Evolutionary conservation across 2,888 invertebrate genomes (phyloP).

Genomic region (Troilus luridus): DNA sequence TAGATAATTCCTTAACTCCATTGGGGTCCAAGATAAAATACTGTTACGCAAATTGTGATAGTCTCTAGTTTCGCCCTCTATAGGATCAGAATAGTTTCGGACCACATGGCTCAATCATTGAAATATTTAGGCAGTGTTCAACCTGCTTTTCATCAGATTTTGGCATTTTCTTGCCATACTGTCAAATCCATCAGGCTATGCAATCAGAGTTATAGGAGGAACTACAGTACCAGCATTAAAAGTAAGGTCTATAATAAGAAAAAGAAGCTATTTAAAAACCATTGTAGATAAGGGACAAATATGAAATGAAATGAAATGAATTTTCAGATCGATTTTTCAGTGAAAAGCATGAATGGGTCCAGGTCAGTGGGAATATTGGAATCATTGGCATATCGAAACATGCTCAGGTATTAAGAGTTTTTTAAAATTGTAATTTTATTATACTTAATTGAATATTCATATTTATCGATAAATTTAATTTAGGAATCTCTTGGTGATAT

Average conservation of each 20-base stretch:
- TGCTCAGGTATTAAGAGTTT: slow-evolving; percentile 77
- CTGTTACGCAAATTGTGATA: slow-evolving; percentile 58
- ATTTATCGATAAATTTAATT: slow-evolving; percentile 63
- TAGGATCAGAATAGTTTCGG: slow-evolving; percentile 31
- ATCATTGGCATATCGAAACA: slow-evolving; percentile 95
- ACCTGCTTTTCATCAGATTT: slow-evolving; percentile 51
- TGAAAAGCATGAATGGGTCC: slow-evolving; percentile 96
- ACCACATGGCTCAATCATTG: slow-evolving; percentile 45
- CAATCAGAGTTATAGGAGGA: slow-evolving; percentile 48
- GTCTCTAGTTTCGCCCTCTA: neutral
- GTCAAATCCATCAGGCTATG: slow-evolving; percentile 59
- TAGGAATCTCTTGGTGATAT: slow-evolving; percentile 96
- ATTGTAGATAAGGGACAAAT: neutral
- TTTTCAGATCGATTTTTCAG: slow-evolving; percentile 80
- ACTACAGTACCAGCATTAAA: slow-evolving; percentile 40
- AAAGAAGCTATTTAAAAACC: neutral
- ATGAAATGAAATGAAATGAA: slow-evolving; percentile 59
- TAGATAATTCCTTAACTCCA: slow-evolving; percentile 49
- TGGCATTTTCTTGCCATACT: slow-evolving; percentile 60
- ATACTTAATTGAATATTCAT: neutral
- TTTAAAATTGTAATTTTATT: neutral
- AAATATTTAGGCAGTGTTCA: slow-evolving; percentile 42
- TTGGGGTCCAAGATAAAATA: slow-evolving; percentile 50
- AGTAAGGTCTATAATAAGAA: neutral
- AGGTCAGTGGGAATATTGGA: slow-evolving; percentile 80